Evolutionary conservation across 2,888 invertebrate genomes (phyloP).

Genomic region (Drosophila barbarae): DNA sequence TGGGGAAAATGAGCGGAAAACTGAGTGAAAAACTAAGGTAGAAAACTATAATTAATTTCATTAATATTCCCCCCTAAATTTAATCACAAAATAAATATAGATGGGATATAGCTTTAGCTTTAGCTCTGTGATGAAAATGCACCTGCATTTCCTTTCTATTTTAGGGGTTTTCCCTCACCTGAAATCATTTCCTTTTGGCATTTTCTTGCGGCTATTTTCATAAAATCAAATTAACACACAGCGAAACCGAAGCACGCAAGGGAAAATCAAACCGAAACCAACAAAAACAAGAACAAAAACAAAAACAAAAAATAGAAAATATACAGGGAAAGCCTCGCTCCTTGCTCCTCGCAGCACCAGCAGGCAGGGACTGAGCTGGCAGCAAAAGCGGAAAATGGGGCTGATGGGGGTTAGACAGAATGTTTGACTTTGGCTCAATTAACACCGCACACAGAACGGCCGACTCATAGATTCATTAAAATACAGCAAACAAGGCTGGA

Average conservation of each 20-base stretch:
- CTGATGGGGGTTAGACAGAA: slow-evolving; percentile 43
- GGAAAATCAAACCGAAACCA: not conserved
- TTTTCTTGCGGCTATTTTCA: slow-evolving; percentile 32
- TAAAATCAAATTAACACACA: slow-evolving; percentile 53
- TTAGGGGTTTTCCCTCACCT: not conserved
- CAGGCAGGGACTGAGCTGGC: not conserved
- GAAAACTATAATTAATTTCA: not conserved
- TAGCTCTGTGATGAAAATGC: not conserved
- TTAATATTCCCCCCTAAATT: not conserved
- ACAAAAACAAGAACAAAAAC: not conserved
- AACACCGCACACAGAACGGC: slow-evolving; percentile 65
- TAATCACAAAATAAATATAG: not conserved
- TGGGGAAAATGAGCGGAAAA: not conserved
- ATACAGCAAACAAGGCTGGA: slow-evolving; percentile 45
- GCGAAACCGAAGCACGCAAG: slow-evolving; percentile 26
- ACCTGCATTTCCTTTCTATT: slow-evolving; percentile 2
- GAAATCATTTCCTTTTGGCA: slow-evolving; percentile 2
- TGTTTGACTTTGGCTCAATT: slow-evolving; percentile 70
- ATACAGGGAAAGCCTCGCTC: slow-evolving; percentile 4
- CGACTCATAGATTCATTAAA: slow-evolving; percentile 70
- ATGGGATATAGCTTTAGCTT: not conserved
- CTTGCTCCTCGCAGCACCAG: not conserved
- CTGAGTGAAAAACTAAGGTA: not conserved
- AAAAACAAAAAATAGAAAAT: not conserved
- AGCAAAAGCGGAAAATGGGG: slow-evolving; percentile 2